Evolutionary conservation across 1,140 invertebrate species (phyloP).

Genomic region (Leptinotarsa undecemlineata): DNA sequence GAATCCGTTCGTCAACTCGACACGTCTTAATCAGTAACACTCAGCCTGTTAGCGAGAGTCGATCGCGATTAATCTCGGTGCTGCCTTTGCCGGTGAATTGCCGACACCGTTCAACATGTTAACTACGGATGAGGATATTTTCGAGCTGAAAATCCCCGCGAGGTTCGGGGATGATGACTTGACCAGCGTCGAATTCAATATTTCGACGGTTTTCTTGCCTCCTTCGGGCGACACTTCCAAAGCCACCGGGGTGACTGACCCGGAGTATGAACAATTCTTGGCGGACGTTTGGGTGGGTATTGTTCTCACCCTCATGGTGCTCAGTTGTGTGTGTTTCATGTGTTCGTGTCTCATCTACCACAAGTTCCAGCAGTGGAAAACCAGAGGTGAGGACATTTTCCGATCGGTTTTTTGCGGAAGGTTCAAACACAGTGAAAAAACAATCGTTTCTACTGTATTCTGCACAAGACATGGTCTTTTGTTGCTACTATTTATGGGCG

Average conservation of each 20-base stretch:
- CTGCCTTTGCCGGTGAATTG: too few species aligned
- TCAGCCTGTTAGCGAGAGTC: too few species aligned
- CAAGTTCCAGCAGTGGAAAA: constrained; percentile 69
- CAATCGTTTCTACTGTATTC: too few species aligned
- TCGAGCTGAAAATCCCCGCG: constrained; percentile 1
- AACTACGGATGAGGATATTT: constrained; percentile 10
- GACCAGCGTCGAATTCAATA: constrained; percentile 29
- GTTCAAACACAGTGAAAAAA: too few species aligned
- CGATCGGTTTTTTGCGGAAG: too few species aligned
- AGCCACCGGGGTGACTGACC: constrained; percentile 40
- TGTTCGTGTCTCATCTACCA: constrained; percentile 66
- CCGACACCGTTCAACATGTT: constrained; percentile 11
- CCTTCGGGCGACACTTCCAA: not conserved
- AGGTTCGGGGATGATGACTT: not conserved
- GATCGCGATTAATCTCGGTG: too few species aligned
- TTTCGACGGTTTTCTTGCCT: constrained; percentile 30
- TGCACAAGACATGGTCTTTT: too few species aligned
- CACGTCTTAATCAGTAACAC: too few species aligned
- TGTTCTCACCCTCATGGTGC: constrained; percentile 62
- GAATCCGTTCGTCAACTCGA: too few species aligned
- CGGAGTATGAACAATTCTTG: constrained; percentile 56
- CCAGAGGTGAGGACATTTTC: constrained; percentile 60
- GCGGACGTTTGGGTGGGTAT: constrained; percentile 67
- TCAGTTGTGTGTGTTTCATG: constrained; percentile 65
- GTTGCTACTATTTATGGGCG: too few species aligned